These are phyloP conservation scores for Tringa solitaria DNA, from an alignment of 2,113 vertebrate species.

Conservation along the genomic window DNA sequence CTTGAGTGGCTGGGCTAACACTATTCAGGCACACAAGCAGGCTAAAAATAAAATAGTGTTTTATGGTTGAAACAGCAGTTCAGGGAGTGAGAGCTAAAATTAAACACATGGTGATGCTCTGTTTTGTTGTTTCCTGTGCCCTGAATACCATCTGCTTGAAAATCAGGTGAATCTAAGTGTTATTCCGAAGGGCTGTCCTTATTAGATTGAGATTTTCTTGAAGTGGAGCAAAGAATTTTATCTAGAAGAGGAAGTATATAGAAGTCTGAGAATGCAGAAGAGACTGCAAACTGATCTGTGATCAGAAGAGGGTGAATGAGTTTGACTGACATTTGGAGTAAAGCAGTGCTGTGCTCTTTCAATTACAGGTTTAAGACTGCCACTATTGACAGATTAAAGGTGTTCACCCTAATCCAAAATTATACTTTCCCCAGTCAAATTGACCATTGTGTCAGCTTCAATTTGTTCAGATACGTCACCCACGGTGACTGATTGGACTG, in stretches of 20 bases:
- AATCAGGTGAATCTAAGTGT: slow-evolving; percentile 39
- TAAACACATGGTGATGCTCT: slow-evolving; percentile 16
- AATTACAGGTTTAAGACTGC: slow-evolving; percentile 47
- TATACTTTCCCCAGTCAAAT: slow-evolving; percentile 34
- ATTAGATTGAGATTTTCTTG: not conserved
- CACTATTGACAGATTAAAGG: slow-evolving; percentile 52
- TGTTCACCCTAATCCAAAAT: slow-evolving; percentile 48
- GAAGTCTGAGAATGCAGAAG: not conserved
- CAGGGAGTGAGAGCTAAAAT: slow-evolving; percentile 31
- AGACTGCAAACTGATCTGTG: not conserved
- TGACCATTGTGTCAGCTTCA: slow-evolving; percentile 34
- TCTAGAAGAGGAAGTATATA: not conserved
- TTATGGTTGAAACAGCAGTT: not conserved
- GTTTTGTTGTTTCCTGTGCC: slow-evolving; percentile 12
- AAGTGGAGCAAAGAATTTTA: not conserved
- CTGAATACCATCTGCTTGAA: slow-evolving; percentile 38
- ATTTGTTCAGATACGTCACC: slow-evolving; percentile 13
- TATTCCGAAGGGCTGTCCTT: not conserved
- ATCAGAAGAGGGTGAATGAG: not conserved
- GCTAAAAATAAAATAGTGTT: not conserved
- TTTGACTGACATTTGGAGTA: slow-evolving; percentile 14
- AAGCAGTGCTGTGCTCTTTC: slow-evolving; percentile 16
- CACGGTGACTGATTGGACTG: slow-evolving; percentile 4
- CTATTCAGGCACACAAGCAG: not conserved
- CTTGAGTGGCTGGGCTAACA: not conserved